Conservation (phyloP, 2,888 invertebrate genomes). For the Eustalomyia histrio region DNA sequence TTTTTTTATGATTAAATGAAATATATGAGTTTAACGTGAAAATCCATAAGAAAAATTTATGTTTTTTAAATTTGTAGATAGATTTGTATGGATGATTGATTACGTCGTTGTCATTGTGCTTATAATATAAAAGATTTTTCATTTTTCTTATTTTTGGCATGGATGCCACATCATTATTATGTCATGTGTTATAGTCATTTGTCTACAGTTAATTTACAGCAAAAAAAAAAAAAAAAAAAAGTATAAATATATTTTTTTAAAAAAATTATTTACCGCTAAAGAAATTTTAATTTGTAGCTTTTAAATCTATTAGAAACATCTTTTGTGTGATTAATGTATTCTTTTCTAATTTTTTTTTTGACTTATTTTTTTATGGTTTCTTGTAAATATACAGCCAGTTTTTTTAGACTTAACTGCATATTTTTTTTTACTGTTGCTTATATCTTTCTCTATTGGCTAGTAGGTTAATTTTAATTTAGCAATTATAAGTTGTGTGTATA, state of each 20-base stretch:
- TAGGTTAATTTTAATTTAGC: neutral
- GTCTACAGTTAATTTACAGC: slow-evolving; percentile 31
- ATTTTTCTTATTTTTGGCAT: slow-evolving; percentile 5
- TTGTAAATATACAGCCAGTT: neutral
- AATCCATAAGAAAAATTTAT: neutral
- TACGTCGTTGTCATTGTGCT: slow-evolving; percentile 2
- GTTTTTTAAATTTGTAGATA: too few species aligned
- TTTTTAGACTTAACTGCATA: neutral
- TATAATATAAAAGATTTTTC: neutral
- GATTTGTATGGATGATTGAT: slow-evolving; percentile 30
- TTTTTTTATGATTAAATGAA: neutral
- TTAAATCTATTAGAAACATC: neutral
- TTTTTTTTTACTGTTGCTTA: neutral
- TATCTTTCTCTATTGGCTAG: neutral
- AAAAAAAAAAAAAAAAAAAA: too few species aligned
- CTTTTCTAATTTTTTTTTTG: neutral
- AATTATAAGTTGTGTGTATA: neutral
- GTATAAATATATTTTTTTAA: neutral
- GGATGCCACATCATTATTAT: slow-evolving; percentile 30
- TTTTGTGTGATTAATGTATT: neutral
- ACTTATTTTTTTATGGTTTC: neutral
- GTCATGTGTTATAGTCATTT: slow-evolving; percentile 26
- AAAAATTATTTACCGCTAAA: slow-evolving; percentile 3
- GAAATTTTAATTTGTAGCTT: neutral
- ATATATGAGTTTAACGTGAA: neutral